These are phyloP conservation scores for Eurystomus gularis DNA, from an alignment of 2,113 vertebrate genomes.

Conservation along the genomic window DNA sequence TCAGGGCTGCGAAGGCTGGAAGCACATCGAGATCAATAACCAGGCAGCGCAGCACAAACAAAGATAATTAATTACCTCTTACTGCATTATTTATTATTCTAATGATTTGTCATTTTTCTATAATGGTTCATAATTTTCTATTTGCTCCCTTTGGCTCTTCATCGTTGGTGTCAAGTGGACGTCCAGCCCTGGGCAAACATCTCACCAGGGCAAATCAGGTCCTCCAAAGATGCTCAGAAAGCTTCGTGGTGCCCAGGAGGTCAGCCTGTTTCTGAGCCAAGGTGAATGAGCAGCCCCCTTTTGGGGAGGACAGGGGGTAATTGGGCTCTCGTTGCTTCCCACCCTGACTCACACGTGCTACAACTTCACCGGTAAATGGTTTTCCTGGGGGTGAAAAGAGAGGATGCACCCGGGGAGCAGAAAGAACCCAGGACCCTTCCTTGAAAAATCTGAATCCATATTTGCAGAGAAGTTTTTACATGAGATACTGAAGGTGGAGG, in stretches of 20 bases:
- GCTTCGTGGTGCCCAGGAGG: not conserved
- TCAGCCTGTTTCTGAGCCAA: not conserved
- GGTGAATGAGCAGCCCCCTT: not conserved
- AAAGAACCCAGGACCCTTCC: not conserved
- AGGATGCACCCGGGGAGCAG: not conserved
- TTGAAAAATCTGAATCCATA: not conserved
- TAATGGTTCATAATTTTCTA: not conserved
- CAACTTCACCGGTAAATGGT: not conserved
- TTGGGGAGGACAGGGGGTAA: rapidly evolving
- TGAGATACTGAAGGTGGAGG: not conserved
- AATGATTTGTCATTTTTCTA: not conserved
- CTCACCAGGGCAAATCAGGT: not conserved
- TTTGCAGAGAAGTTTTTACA: not conserved
- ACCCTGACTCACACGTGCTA: not conserved
- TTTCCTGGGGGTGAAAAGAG: rapidly evolving
- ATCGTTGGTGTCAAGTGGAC: not conserved
- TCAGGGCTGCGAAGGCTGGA: not conserved
- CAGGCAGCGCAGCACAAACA: not conserved
- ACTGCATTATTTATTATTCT: slow-evolving; percentile 13
- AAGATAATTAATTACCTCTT: slow-evolving; percentile 8
- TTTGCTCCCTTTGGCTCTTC: not conserved
- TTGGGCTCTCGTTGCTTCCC: not conserved
- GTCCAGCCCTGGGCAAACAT: not conserved
- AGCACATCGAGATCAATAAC: slow-evolving; percentile 1
- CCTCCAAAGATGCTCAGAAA: not conserved